Conservation (phyloP, 2,113 vertebrate species). For the human region GRCh38 chr12:9575501-9576000, state of each 20-base stretch:
- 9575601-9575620: not conserved
- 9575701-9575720: conserved; percentile 15
- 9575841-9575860: not conserved
- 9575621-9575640: conserved; percentile 62
- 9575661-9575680: conserved; percentile 76
- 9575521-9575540: conserved; percentile 22
- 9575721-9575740: not conserved
- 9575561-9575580: not conserved
- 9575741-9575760: not conserved
- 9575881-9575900: conserved; percentile 16
- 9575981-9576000: not conserved
- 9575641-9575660: conserved; percentile 82
- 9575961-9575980: not conserved
- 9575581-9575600: not conserved
- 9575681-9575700: not conserved
- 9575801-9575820: not conserved
- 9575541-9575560: not conserved
- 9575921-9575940: not conserved
- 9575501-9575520: not conserved
- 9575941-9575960: not conserved
- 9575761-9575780: not conserved
- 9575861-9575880: not conserved
- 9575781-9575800: not conserved
- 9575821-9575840: not conserved
- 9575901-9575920: not conserved